These are phyloP conservation scores for Scylla paramamosain DNA, from an alignment of 1,140 invertebrate genomes.

Conservation along the genomic window DNA sequence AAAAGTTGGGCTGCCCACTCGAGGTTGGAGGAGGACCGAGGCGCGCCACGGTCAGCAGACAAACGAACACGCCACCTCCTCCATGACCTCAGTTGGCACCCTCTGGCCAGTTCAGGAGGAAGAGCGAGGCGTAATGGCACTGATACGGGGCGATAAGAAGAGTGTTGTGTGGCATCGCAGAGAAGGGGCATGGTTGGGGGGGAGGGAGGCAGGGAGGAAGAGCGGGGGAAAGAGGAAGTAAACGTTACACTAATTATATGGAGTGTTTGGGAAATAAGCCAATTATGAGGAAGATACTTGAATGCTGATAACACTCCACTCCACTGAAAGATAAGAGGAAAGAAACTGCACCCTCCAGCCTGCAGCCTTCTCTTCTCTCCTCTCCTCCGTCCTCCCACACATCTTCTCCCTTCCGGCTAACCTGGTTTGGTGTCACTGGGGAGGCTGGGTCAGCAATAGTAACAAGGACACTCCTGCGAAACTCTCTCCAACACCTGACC, in stretches of 20 bases:
- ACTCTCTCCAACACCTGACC: background rate
- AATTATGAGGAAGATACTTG: background rate
- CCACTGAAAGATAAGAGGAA: background rate
- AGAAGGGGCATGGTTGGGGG: background rate
- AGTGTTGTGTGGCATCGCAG: background rate
- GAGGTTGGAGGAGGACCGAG: background rate
- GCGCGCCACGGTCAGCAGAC: background rate
- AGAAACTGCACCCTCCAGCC: background rate
- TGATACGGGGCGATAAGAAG: background rate
- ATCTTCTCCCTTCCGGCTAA: slow-evolving; percentile 17
- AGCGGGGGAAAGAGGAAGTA: background rate
- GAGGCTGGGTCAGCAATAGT: slow-evolving; percentile 12
- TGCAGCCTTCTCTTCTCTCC: background rate
- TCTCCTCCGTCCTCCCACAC: background rate
- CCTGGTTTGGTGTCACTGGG: slow-evolving; percentile 50
- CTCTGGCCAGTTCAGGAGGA: background rate
- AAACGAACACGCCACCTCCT: background rate
- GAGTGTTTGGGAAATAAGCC: background rate
- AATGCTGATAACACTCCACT: background rate
- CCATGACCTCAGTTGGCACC: background rate
- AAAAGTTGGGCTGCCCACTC: slow-evolving; percentile 30
- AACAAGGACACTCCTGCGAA: background rate
- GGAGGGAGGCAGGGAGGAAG: background rate
- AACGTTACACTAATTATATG: background rate
- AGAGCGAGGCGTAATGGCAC: background rate